Conservation (phyloP, 2,113 vertebrate species). For the Corapipo altera region DNA sequence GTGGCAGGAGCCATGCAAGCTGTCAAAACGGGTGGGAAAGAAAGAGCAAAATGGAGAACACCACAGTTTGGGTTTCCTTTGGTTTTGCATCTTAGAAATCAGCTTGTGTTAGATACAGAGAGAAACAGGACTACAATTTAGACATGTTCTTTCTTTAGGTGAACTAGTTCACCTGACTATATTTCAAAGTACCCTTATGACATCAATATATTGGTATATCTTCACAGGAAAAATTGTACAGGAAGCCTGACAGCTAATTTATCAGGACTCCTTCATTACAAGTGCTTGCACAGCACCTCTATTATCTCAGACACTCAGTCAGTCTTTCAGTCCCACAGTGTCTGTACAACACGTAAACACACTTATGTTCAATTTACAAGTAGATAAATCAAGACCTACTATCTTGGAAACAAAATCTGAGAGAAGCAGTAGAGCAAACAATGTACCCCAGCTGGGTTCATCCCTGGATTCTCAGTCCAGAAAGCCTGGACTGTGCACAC, state of each 20-base stretch:
- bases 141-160: background rate
- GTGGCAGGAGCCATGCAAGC: background rate
- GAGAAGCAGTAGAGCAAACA: background rate
- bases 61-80: background rate
- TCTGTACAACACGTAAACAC: background rate
- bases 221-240: background rate
- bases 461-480: background rate
- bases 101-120: background rate
- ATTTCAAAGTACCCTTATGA: background rate
- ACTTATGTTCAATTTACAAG: background rate
- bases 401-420: background rate
- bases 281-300: background rate
- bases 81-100: background rate
- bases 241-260: background rate
- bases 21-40: background rate
- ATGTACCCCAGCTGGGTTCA: background rate
- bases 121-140: background rate
- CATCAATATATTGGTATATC: background rate
- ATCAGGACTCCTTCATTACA: background rate
- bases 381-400: background rate
- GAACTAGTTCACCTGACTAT: background rate
- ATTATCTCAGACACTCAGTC: background rate
- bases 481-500: accelerated
- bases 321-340: background rate
- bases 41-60: background rate